Conservation (phyloP, 1,140 invertebrate genomes). For the Andrena cerasifolii region DNA sequence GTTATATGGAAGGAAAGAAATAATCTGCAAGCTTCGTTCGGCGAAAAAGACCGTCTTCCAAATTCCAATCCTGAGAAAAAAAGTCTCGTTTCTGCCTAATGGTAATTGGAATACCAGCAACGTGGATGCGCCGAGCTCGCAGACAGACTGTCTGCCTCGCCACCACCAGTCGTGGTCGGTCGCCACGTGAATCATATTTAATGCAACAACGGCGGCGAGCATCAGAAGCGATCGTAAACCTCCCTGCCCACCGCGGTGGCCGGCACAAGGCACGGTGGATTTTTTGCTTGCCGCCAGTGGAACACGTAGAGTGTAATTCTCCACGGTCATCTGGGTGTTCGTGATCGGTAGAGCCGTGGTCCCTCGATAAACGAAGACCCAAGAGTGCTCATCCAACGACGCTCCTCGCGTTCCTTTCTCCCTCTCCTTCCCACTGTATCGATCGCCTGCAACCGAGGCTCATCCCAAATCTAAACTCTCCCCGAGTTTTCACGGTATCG, state of each 20-base stretch:
- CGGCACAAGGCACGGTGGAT: conserved; percentile 27
- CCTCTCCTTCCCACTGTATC: not conserved
- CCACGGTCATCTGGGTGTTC: conserved; percentile 20
- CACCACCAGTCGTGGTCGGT: conserved; percentile 7
- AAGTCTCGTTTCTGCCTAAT: not conserved
- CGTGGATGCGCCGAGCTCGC: not conserved
- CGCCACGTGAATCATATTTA: conserved; percentile 52
- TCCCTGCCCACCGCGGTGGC: conserved; percentile 10
- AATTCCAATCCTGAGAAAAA: not conserved
- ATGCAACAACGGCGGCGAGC: conserved; percentile 34
- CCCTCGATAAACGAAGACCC: conserved; percentile 30
- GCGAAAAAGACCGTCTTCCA: not conserved
- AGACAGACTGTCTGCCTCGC: conserved; percentile 14
- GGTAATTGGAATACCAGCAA: conserved; percentile 21
- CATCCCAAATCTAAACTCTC: too few species aligned
- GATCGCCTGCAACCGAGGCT: too few species aligned
- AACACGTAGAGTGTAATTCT: conserved; percentile 22
- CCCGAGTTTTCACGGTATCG: too few species aligned
- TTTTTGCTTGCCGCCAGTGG: conserved; percentile 9
- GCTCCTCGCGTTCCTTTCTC: not conserved
- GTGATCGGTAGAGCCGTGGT: conserved; percentile 9
- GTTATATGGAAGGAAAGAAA: too few species aligned
- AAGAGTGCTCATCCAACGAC: conserved; percentile 3
- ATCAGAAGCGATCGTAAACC: conserved; percentile 50
- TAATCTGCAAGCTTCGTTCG: too few species aligned